phyloP scores from a whole-genome alignment of 2,888 invertebrate species.

The Ophion ellenae region DNA sequence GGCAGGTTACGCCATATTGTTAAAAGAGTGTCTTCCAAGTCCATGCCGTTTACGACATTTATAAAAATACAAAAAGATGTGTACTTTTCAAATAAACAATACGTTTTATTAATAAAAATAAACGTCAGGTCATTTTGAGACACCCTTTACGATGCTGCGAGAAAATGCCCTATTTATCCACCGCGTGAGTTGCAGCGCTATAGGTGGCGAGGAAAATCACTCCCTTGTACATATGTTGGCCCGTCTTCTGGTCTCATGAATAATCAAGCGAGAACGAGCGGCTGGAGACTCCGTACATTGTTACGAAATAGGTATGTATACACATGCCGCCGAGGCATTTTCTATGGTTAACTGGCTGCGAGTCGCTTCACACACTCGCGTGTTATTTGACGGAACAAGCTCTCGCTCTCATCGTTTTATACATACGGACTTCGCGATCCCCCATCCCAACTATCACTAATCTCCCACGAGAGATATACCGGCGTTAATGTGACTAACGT shows the following conservation, averaged over 20 bases:
- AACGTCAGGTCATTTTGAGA: no score
- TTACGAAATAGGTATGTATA: conserved; percentile 31
- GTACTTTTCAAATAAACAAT: no score
- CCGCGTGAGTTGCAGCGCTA: neutral
- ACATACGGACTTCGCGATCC: neutral
- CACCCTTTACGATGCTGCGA: neutral
- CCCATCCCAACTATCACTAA: conserved; percentile 34
- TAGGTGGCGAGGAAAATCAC: neutral
- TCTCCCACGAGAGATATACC: conserved; percentile 33
- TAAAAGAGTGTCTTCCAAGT: no score
- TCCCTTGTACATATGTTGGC: conserved; percentile 56
- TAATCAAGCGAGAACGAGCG: conserved; percentile 58
- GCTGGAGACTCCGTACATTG: conserved; percentile 14
- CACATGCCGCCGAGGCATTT: neutral
- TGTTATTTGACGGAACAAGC: conserved; percentile 44
- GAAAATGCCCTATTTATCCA: conserved; percentile 35
- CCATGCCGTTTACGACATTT: no score
- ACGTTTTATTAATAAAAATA: no score
- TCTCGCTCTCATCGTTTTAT: neutral
- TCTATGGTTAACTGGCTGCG: neutral
- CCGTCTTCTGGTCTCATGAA: conserved; percentile 64
- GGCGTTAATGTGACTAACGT: conserved; percentile 46
- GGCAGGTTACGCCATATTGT: no score
- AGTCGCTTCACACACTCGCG: conserved; percentile 37
- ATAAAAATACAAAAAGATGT: no score